Base-by-base conservation (phyloP, 1,140 invertebrate genomes). In the Dendrolimus kikuchii region DNA sequence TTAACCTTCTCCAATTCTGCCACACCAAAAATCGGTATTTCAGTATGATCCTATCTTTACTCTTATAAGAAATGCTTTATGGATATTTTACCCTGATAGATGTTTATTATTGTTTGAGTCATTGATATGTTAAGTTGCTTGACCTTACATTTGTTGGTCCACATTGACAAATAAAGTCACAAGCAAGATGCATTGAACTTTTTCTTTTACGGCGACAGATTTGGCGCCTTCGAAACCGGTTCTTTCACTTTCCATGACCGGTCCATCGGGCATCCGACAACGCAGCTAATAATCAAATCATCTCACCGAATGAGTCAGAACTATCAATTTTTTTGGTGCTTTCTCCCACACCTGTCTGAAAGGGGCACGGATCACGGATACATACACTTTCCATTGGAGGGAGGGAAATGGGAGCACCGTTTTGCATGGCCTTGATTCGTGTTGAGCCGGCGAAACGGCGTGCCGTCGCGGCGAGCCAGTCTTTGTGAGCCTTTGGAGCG, bases 351-450 rank as follows among this genome's bases (percentile, higher is more conserved):
- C 78, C 80, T 83, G 79, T 67, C 74, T 68, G 71, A 76, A 73
- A 73, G 67, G 70, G 67, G 70, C 67, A 73, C 70, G 66, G 67
- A 63, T 76, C 74, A 79, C 81, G 81, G 81, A 86, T 86, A 68
- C 74, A 69, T 69, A 74, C 77, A 86, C 82, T 86, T 86, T 86
- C 82, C 77, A 86, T 75, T 78, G 69, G 69, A 23, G 23, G 23
- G 23, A 23, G 70, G 78, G 80, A 81, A 86, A 86, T 86, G 80
- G 74, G 82, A 79, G 71, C 80, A 76, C 66, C 66, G 77, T 74
- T 83, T 83, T 78, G 80, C 81, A 77, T 86, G 78, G 71, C 82
- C 82, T 78, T 82, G 80, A 82, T 86, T 77, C 62, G 50, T 60
- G 62, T 47, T 53, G 55, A 61, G 54, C 62, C 23, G 56, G 62